These are phyloP conservation scores for Caenorhabditis afra DNA, from an alignment of 2,888 invertebrate species.

Conservation along the genomic window DNA sequence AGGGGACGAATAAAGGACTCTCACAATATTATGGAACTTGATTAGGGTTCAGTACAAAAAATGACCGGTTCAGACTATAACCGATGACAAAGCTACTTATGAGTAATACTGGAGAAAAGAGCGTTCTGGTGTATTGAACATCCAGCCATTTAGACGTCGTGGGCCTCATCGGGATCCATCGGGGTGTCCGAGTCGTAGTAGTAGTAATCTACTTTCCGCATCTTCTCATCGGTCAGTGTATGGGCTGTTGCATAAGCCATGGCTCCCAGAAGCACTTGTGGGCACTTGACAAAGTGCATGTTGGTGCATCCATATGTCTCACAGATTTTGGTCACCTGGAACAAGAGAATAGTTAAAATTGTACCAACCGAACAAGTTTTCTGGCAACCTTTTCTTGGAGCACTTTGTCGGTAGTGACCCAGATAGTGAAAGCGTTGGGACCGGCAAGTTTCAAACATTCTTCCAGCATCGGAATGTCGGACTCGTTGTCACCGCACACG, in stretches of 20 bases:
- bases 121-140: background rate
- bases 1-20: background rate
- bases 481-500: slow-evolving; percentile 76
- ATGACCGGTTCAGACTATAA: background rate
- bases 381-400: slow-evolving; percentile 62
- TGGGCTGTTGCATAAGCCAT: slow-evolving; percentile 77
- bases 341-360: slow-evolving; percentile 7
- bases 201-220: slow-evolving; percentile 23
- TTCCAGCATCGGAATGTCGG: slow-evolving; percentile 78
- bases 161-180: slow-evolving; percentile 22
- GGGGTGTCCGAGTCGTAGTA: slow-evolving; percentile 48
- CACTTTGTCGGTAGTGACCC: slow-evolving; percentile 71
- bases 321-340: slow-evolving; percentile 70
- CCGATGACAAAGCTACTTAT: no score
- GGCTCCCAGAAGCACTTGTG: slow-evolving; percentile 76
- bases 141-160: background rate
- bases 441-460: slow-evolving; percentile 71
- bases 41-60: background rate
- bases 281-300: slow-evolving; percentile 73
- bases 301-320: slow-evolving; percentile 64
- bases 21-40: no score
- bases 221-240: slow-evolving; percentile 36
- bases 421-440: slow-evolving; percentile 71
- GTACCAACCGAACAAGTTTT: background rate
- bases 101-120: slow-evolving; percentile 6